These are phyloP conservation scores for Megatriorchis doriae DNA, from an alignment of 2,113 vertebrate genomes.

Conservation along the genomic window DNA sequence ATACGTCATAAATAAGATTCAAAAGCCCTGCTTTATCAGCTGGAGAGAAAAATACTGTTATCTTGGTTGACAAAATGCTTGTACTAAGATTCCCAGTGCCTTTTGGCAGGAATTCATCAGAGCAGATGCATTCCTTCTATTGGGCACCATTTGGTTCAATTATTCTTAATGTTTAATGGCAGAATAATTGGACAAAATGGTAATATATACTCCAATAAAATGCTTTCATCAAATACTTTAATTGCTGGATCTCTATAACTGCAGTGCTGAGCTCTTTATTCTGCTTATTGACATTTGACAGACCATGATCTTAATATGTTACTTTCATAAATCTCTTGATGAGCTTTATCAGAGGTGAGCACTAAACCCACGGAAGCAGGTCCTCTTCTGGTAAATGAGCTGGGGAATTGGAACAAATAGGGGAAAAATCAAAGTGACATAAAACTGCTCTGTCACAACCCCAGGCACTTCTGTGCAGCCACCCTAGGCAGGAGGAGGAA, in stretches of 20 bases:
- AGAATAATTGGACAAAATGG: conserved; percentile 63
- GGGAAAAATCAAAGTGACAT: not conserved
- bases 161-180: conserved; percentile 63
- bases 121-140: conserved; percentile 59
- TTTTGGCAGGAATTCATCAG: conserved; percentile 58
- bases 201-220: conserved; percentile 60
- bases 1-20: conserved; percentile 41
- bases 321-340: conserved; percentile 10
- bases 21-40: conserved; percentile 30
- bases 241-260: conserved; percentile 11
- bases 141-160: conserved; percentile 59
- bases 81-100: conserved; percentile 14
- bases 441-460: not conserved
- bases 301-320: not conserved
- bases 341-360: not conserved
- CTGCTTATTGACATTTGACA: conserved; percentile 55
- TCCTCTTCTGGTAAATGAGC: not conserved
- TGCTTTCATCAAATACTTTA: conserved; percentile 57
- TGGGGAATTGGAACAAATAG: not conserved
- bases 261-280: conserved; percentile 20
- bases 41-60: conserved; percentile 28
- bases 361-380: not conserved
- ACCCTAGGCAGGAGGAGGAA: not conserved
- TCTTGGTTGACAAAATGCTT: conserved; percentile 45
- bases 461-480: not conserved